Conservation (phyloP, 37 sponge, comb jelly and placozoan genomes). For the Crambe crambe region DNA sequence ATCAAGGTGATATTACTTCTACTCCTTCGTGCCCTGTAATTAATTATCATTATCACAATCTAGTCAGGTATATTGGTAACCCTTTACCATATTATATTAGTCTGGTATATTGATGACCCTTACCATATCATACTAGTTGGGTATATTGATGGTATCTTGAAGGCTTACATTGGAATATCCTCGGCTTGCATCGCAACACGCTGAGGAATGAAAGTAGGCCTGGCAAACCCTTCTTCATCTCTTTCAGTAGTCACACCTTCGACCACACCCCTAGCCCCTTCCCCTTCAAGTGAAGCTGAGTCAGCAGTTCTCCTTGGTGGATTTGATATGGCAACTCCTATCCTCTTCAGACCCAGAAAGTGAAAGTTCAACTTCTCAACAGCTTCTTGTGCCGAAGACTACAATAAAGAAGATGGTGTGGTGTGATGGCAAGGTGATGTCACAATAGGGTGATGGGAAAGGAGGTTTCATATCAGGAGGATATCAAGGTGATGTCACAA, state of each 20-base stretch:
- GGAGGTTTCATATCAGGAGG: not conserved
- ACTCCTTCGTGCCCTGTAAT: conserved; percentile 14
- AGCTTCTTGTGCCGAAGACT: conserved; percentile 64
- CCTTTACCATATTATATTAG: too few relatives aligned
- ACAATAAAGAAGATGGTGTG: not conserved
- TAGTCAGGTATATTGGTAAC: too few relatives aligned
- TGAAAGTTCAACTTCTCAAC: conserved; percentile 48
- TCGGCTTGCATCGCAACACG: not conserved
- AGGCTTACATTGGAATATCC: not conserved
- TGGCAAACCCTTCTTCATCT: conserved; percentile 17
- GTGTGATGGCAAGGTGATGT: not conserved
- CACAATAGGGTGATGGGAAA: not conserved
- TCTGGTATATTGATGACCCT: too few relatives aligned
- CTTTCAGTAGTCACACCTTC: not conserved
- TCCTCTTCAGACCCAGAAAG: conserved; percentile 34
- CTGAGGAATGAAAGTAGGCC: conserved; percentile 22
- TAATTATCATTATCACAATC: too few relatives aligned
- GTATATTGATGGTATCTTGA: not conserved
- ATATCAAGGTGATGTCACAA: not conserved
- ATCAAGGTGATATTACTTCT: conserved; percentile 31
- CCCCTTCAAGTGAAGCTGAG: not conserved
- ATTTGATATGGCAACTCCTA: conserved; percentile 77
- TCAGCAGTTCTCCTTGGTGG: conserved; percentile 37
- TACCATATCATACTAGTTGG: too few relatives aligned
- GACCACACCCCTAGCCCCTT: not conserved